phyloP scores from a whole-genome alignment of 1,140 invertebrate species.

The Ceratosolen fusciceps region DNA sequence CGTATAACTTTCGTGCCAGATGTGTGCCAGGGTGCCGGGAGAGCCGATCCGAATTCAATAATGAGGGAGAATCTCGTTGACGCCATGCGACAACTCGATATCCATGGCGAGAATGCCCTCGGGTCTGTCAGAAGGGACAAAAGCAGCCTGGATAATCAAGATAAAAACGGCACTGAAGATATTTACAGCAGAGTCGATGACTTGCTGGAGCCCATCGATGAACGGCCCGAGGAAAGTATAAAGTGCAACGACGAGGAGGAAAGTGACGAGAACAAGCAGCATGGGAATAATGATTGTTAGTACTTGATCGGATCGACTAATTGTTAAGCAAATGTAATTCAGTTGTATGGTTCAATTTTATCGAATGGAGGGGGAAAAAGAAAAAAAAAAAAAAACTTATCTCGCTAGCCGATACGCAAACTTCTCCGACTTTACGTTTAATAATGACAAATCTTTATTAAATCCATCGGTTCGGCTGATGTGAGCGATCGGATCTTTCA shows the following conservation, averaged over 20 bases:
- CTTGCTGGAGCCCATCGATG: slow-evolving; percentile 48
- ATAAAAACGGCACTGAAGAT: slow-evolving; percentile 49
- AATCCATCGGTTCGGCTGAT: too few relatives aligned
- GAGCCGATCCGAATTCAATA: slow-evolving; percentile 50
- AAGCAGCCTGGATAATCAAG: slow-evolving; percentile 42
- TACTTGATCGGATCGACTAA: neutral
- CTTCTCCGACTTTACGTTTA: neutral
- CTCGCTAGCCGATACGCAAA: neutral
- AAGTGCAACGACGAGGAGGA: slow-evolving; percentile 20
- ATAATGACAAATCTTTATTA: neutral
- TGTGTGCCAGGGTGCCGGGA: slow-evolving; percentile 53
- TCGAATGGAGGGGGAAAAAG: neutral
- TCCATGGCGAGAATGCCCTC: slow-evolving; percentile 61
- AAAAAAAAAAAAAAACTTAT: neutral
- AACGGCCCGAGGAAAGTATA: slow-evolving; percentile 48
- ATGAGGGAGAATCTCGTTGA: slow-evolving; percentile 64
- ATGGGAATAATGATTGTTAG: neutral
- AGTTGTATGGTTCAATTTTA: too few relatives aligned
- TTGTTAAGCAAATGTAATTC: neutral
- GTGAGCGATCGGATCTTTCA: neutral
- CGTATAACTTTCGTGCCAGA: slow-evolving; percentile 73
- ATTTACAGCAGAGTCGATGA: slow-evolving; percentile 40
- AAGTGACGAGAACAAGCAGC: neutral
- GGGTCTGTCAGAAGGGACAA: slow-evolving; percentile 41
- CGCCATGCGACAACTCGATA: slow-evolving; percentile 57